These are phyloP conservation scores for Tangara arthus DNA, from an alignment of 2,797 vertebrate genomes.

Conservation along the genomic window DNA sequence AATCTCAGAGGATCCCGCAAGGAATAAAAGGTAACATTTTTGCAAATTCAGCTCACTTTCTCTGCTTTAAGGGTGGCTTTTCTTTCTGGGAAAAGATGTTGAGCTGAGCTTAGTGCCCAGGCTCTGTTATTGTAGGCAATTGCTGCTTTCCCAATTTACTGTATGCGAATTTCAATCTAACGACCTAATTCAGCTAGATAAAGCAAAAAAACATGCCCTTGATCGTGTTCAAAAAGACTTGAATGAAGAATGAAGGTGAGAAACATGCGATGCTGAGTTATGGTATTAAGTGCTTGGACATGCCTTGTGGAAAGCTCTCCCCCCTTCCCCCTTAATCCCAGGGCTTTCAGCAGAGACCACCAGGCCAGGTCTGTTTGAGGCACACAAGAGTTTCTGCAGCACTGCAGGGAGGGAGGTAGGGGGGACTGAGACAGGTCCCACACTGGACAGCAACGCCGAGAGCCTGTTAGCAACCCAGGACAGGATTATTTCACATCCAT, in stretches of 20 bases:
- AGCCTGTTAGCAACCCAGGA: neutral
- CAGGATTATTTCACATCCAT: neutral
- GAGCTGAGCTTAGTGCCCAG: neutral
- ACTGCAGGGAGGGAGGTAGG: neutral
- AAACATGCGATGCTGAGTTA: neutral
- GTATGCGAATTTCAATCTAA: neutral
- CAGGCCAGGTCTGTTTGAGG: neutral
- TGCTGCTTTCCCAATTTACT: neutral
- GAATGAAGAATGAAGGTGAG: neutral
- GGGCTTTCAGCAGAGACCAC: neutral
- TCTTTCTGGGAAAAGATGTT: neutral
- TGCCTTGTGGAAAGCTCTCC: neutral
- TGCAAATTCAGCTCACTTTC: slow-evolving; percentile 26
- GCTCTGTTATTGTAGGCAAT: neutral
- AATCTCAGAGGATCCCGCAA: neutral
- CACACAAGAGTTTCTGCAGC: neutral
- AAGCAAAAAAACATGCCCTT: slow-evolving; percentile 20
- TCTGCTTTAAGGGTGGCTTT: neutral
- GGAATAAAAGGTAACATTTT: slow-evolving; percentile 39
- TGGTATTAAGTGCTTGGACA: neutral
- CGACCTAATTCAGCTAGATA: slow-evolving; percentile 34
- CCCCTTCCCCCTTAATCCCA: neutral
- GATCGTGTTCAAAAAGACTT: neutral
- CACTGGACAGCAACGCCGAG: neutral
- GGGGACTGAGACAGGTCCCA: neutral